Conservation (phyloP, 1,140 invertebrate species). For the Drosophila eugracilis region DNA sequence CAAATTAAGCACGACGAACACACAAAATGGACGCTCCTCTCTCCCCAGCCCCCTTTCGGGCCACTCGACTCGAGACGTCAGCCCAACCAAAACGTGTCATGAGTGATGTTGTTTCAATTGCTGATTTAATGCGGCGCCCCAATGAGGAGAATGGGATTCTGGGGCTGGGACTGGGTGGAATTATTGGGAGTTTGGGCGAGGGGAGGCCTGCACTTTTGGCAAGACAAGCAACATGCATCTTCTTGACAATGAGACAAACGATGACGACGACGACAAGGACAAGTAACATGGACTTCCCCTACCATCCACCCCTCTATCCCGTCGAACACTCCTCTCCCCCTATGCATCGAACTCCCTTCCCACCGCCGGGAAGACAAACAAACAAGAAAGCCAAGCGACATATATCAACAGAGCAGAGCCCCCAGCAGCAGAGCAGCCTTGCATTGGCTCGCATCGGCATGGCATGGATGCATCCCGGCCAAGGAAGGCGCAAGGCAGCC, state of each 20-base stretch:
- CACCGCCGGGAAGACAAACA: conserved; percentile 50
- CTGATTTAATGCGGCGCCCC: conserved; percentile 78
- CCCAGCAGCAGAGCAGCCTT: conserved; percentile 27
- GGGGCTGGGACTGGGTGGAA: not conserved
- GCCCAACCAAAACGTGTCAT: conserved; percentile 75
- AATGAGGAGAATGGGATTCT: not conserved
- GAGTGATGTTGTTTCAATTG: conserved; percentile 84
- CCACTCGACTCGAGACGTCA: conserved; percentile 41
- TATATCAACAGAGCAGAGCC: conserved; percentile 66
- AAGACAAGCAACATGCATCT: conserved; percentile 82
- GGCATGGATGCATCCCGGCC: conserved; percentile 27
- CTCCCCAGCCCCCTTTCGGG: not conserved
- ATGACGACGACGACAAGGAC: conserved; percentile 79
- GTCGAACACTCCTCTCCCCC: not conserved
- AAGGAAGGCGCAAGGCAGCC: conserved; percentile 29
- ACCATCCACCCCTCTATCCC: conserved; percentile 2
- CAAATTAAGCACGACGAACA: conserved; percentile 79
- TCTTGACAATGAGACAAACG: conserved; percentile 82
- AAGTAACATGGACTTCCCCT: conserved; percentile 55
- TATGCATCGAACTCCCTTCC: not conserved
- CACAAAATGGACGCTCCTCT: conserved; percentile 64
- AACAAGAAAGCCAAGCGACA: conserved; percentile 76
- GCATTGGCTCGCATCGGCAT: conserved; percentile 3
- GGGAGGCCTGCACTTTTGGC: conserved; percentile 56
- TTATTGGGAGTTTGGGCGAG: not conserved